Conservation (phyloP, 2,888 invertebrate genomes). For the Luperina nickerlii region DNA sequence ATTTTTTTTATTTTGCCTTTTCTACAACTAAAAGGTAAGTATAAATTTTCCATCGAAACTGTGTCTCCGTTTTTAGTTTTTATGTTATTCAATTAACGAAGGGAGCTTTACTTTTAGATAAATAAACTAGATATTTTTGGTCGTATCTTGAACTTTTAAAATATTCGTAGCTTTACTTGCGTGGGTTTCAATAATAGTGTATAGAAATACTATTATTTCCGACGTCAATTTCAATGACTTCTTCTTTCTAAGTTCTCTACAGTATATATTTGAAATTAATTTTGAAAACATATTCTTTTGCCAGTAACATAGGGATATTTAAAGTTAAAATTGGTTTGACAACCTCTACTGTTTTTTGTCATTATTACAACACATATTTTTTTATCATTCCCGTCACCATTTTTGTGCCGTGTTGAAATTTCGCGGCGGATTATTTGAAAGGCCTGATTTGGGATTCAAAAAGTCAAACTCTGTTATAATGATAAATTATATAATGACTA, state of each 20-base stretch:
- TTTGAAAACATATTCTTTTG: too few species aligned
- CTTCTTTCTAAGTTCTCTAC: background rate
- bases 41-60: background rate
- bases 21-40: slow-evolving; percentile 40
- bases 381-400: too few species aligned
- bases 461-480: background rate
- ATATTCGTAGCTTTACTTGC: background rate
- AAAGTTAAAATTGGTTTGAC: background rate
- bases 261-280: too few species aligned
- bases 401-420: background rate
- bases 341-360: background rate
- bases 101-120: background rate
- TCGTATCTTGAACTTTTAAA: background rate
- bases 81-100: background rate
- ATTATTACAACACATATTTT: too few species aligned
- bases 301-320: background rate
- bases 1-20: slow-evolving; percentile 42
- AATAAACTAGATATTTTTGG: background rate
- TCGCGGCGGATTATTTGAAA: background rate
- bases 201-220: background rate
- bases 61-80: background rate
- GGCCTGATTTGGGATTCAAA: background rate
- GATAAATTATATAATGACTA: too few species aligned
- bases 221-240: background rate
- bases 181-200: too few species aligned